Base-by-base conservation (phyloP, 2,113 vertebrate genomes). In the Ursus arctos region DNA sequence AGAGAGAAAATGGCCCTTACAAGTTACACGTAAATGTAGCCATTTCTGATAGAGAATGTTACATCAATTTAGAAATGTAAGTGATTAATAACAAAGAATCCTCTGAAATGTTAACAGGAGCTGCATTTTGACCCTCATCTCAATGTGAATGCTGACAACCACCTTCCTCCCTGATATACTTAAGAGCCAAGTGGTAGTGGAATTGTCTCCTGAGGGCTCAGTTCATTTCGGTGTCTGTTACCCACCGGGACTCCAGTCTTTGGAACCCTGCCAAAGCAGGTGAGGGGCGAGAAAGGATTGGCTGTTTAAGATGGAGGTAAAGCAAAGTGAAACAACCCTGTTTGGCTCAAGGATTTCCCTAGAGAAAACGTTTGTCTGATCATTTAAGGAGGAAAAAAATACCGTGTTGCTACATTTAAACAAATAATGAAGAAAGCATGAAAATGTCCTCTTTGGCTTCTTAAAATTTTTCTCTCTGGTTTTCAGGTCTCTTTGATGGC, bases 171-270 rank as follows among this genome's bases (percentile, higher is more conserved):
- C 24, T 24, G 6, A 57, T 74, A 36, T 61, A 72, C 19, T 79
- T 77, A 80, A 47, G 63, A 96, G 51, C 28, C 71, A 86, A 40
- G 36, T 26, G 67, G 83, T 43, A 67, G 87, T 81, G 53, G 86
- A 92, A 88, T 51, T 81, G 57, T 87, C 72, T 85, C 77, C 43
- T 49, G 87, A 31, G 65, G 36, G 14, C 9, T 96, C 57, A 71
- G 63, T 90, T 97, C 85, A 96, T 92, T 97, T 95, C 63, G 51
- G 31, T 47, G 55, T 84, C 84, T 88, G 85, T 81, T 19, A 71
- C 26, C 36, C 80, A 51, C 21, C 0, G 53, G 57, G 55, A 88
- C 80, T n/a, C 19, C 47, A 83, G 47, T 57, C n/a, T 89, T 82
- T 40, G 72, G 65, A 96, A 85, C 21, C 13, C 26, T 13, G n/a